Evolutionary conservation across 2,797 vertebrate species (phyloP).

Genomic region (Muscicapa comitata): DNA sequence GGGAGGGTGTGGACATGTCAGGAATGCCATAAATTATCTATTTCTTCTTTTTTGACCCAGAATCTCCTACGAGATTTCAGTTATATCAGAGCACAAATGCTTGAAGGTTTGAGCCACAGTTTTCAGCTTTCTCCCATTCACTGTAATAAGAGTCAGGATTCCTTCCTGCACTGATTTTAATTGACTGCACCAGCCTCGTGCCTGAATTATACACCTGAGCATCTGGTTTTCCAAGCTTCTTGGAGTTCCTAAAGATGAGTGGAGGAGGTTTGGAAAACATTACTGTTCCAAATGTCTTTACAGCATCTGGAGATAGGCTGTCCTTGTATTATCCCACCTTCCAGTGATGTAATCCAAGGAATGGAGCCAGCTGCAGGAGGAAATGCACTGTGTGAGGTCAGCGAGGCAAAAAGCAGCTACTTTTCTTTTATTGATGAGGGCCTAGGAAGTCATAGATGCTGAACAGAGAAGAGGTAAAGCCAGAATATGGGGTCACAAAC

Average conservation of each 20-base stretch:
- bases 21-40: neutral
- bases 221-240: neutral
- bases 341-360: neutral
- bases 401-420: neutral
- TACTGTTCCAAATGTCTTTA: neutral
- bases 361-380: neutral
- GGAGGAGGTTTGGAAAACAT: neutral
- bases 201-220: neutral
- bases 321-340: neutral
- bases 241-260: neutral
- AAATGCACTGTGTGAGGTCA: neutral
- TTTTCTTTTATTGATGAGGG: neutral
- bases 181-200: neutral
- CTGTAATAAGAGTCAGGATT: neutral
- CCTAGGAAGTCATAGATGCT: neutral
- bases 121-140: neutral
- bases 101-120: neutral
- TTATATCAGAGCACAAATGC: neutral
- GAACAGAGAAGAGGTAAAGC: neutral
- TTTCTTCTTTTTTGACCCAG: neutral
- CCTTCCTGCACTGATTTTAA: neutral
- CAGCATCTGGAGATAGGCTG: neutral
- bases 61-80: neutral
- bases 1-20: neutral
- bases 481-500: neutral